phyloP scores from a whole-genome alignment of 92 coral and sea anemone genomes.

The Heteractis magnifica region DNA sequence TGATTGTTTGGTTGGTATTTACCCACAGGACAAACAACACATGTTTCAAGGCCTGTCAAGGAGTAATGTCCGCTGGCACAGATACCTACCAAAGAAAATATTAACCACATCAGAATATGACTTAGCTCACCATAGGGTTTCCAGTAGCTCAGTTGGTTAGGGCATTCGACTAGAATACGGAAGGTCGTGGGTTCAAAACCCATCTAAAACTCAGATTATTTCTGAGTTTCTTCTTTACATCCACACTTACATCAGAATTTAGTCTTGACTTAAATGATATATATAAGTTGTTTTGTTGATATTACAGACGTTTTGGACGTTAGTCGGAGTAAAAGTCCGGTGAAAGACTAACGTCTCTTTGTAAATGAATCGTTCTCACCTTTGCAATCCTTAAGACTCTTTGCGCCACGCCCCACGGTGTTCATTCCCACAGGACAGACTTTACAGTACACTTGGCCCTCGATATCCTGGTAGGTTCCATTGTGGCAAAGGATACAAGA shows the following conservation, averaged over 20 bases:
- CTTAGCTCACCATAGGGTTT: too few species aligned
- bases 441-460: conserved; percentile 61
- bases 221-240: too few species aligned
- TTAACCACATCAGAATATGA: too few species aligned
- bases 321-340: too few species aligned
- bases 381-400: conserved; percentile 17
- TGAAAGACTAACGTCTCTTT: conserved; percentile 1
- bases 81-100: conserved; percentile 23
- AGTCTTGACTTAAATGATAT: too few species aligned
- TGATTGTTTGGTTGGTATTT: conserved; percentile 62
- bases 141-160: too few species aligned
- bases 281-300: too few species aligned
- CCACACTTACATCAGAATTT: too few species aligned
- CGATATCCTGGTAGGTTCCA: conserved; percentile 68
- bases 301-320: too few species aligned
- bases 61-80: conserved; percentile 71
- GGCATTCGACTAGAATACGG: too few species aligned
- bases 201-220: too few species aligned
- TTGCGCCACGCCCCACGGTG: conserved; percentile 43
- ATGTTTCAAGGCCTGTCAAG: conserved; percentile 62
- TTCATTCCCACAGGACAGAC: conserved; percentile 65
- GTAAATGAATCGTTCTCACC: conserved; percentile 4
- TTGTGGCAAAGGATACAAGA: conserved; percentile 53
- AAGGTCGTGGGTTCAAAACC: too few species aligned
- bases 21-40: conserved; percentile 69